phyloP scores from a whole-genome alignment of 2,113 vertebrate species.

The Falcunculus frontatus region DNA sequence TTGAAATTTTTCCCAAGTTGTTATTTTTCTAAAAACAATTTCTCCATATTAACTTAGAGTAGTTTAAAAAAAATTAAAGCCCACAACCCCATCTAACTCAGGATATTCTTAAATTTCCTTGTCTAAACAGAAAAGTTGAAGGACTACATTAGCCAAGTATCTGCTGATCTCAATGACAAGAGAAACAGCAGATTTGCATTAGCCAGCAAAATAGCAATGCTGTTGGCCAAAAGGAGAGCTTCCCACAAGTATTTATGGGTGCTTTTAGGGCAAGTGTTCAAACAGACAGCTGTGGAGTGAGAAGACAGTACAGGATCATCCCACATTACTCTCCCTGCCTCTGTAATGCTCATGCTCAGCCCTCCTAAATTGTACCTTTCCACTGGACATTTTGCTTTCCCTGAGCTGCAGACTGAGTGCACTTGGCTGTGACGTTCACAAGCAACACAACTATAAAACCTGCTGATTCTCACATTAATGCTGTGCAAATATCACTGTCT shows the following conservation, averaged over 20 bases:
- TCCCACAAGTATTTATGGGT: conserved; percentile 24
- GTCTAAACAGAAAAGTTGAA: neutral
- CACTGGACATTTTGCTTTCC: neutral
- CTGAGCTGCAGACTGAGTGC: neutral
- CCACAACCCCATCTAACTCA: neutral
- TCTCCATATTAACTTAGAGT: neutral
- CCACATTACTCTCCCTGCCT: neutral
- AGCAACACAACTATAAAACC: neutral
- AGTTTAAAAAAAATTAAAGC: neutral
- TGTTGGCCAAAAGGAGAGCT: neutral
- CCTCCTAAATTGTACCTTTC: neutral
- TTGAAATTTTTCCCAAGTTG: neutral
- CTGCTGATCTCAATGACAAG: neutral
- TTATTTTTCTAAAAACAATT: neutral
- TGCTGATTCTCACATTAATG: neutral
- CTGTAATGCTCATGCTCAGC: neutral
- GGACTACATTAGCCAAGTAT: neutral
- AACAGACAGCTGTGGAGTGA: neutral
- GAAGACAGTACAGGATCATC: neutral
- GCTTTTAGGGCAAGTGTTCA: neutral
- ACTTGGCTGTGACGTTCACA: neutral
- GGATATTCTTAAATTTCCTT: neutral
- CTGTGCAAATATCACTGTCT: neutral
- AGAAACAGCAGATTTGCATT: neutral
- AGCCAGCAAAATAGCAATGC: neutral